Evolutionary conservation across 2,888 invertebrate species (phyloP).

Genomic region (Willowsia nigromaculata): DNA sequence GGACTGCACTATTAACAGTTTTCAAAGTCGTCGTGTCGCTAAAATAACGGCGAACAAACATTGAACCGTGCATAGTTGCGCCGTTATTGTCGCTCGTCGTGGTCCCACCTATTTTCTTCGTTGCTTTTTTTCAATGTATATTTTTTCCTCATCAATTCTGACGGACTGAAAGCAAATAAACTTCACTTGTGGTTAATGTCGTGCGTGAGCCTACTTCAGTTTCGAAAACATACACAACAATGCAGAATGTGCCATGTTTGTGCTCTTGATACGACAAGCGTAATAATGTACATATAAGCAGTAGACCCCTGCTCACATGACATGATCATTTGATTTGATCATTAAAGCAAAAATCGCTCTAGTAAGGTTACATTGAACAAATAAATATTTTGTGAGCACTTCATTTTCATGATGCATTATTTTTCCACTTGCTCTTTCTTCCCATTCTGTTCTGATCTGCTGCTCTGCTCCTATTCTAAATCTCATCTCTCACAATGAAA

Average conservation of each 20-base stretch:
- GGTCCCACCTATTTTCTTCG: constrained; percentile 58
- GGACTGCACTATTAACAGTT: constrained; percentile 7
- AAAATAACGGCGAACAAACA: neutral
- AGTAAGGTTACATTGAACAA: neutral
- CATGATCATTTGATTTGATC: neutral
- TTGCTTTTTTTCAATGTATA: constrained; percentile 7
- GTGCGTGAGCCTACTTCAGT: neutral
- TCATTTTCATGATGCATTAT: neutral
- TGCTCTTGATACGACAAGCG: constrained; percentile 12
- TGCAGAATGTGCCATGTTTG: neutral
- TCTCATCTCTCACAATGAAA: neutral
- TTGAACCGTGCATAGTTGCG: neutral
- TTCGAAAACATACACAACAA: neutral
- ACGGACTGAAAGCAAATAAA: constrained; percentile 20
- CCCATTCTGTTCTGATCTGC: constrained; percentile 11
- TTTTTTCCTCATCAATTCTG: neutral
- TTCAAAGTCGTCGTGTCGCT: constrained; percentile 35
- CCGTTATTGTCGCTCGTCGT: neutral
- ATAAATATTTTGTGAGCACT: neutral
- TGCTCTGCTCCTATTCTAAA: neutral
- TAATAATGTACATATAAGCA: neutral
- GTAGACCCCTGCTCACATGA: neutral
- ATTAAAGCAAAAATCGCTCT: neutral
- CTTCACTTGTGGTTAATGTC: neutral
- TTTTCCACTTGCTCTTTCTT: neutral